Evolutionary conservation across 2,113 vertebrate species (phyloP).

Genomic region (Pterocles orientalis): DNA sequence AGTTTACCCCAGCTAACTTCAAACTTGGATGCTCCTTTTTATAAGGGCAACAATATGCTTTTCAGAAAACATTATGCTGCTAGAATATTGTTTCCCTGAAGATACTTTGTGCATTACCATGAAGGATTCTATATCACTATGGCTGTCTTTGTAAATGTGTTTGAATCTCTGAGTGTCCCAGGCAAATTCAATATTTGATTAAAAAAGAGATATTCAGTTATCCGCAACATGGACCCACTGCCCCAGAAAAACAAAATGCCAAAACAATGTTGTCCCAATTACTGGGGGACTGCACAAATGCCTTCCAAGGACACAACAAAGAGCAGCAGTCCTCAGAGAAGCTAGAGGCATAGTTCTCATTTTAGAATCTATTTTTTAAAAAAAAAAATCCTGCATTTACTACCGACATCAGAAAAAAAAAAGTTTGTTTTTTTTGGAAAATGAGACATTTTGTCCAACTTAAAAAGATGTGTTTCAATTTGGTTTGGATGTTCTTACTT

Average conservation of each 20-base stretch:
- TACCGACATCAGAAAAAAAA: neutral
- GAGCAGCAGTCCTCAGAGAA: neutral
- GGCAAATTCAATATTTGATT: constrained; percentile 23
- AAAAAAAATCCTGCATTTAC: neutral
- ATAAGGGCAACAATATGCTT: neutral
- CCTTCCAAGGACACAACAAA: neutral
- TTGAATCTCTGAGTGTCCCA: neutral
- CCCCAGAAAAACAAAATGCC: constrained; percentile 11
- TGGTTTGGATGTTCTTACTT: neutral
- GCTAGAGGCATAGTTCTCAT: neutral
- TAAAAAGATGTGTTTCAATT: neutral
- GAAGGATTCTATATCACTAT: neutral
- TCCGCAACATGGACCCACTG: neutral
- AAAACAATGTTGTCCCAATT: neutral
- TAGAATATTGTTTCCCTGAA: neutral
- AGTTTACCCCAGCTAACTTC: neutral
- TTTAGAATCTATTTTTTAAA: neutral
- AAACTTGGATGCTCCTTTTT: neutral
- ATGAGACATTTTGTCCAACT: neutral
- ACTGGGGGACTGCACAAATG: neutral
- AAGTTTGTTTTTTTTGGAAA: neutral
- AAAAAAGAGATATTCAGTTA: neutral
- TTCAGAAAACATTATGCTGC: constrained; percentile 17
- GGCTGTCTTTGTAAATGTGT: neutral
- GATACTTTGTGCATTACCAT: neutral